Evolutionary conservation across 1,140 invertebrate species (phyloP), one percentile per base, ranked within the genome.

Genomic region (Drosophila rhopaloa): DNA sequence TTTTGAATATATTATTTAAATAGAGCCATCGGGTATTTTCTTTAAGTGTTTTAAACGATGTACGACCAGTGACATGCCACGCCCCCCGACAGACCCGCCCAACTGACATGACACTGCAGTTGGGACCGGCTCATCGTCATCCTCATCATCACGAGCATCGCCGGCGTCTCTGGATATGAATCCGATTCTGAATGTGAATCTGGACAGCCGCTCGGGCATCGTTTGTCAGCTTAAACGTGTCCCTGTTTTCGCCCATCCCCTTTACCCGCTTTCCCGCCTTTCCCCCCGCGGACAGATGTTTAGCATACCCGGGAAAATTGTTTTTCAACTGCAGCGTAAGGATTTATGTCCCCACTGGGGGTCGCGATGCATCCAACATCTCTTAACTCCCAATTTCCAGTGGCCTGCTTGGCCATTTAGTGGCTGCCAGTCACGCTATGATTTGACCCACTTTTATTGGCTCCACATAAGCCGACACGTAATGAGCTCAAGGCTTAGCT

Each of bases 291-390:
- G 41, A 14, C 56, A 79, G 84, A 88, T 88, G 83, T 79, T 86
- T 88, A 88, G 81, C 83, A 86, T 83, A 83, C 79, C 84, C 83
- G 84, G 88, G 72, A 88, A 88, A 88, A 88, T 88, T 89, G 83
- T 83, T 88, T 88, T 80, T 80, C 76, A 80, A 78, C 76, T 89
- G 76, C 83, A 74, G 80, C 61, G 76, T 83, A 80, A 79, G 81
- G 82, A 85, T 88, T 89, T 88, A 71, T 80, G 81, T 81, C 68
- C 72, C 71, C 50, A 37, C 27, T 53, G 66, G 53, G 53, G 62
- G 61, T 58, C 44, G 46, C 48, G 58, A 11, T 38, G 24, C 48
- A 32, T 43, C 56, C 40, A 54, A 53, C 61, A 41, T 50, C 60
- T 48, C n/a, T 43, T 14, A 57, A 6, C 32, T 44, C 56, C 54